A percentile compares a stretch with the other conserved stretches of the same genome.
Evolutionary conservation across 1,140 invertebrate genomes (phyloP).

Genomic region (Meloidogyne exigua): DNA sequence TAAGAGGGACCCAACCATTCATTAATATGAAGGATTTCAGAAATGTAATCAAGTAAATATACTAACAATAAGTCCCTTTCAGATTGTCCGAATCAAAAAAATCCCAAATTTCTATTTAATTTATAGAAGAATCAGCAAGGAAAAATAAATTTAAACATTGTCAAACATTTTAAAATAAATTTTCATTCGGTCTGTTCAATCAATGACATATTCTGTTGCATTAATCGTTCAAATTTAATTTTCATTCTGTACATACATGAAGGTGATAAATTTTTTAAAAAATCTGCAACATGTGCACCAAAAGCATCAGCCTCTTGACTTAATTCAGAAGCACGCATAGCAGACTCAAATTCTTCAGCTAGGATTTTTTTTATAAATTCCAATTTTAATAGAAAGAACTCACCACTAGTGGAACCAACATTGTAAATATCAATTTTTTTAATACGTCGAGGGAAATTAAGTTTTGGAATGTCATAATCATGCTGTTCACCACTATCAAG

Average conservation of each 20-base stretch:
- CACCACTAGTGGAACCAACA: background rate
- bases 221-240: background rate
- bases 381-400: background rate
- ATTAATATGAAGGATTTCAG: too few relatives aligned
- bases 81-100: too few relatives aligned
- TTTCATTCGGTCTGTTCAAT: background rate
- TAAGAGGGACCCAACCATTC: too few relatives aligned
- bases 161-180: background rate
- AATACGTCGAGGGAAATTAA: background rate
- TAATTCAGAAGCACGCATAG: background rate
- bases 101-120: too few relatives aligned
- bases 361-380: background rate
- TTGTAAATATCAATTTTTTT: constrained; percentile 2
- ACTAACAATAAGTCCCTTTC: too few relatives aligned
- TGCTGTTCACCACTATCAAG: background rate
- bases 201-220: background rate
- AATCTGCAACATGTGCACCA: background rate
- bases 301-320: background rate
- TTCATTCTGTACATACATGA: background rate
- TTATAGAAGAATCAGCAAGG: too few relatives aligned
- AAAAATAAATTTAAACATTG: too few relatives aligned
- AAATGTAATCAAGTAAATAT: too few relatives aligned
- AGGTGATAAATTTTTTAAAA: background rate
- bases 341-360: background rate
- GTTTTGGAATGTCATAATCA: background rate